These are phyloP conservation scores for Seriola rivoliana DNA, from an alignment of 2,113 vertebrate genomes.

Conservation along the genomic window DNA sequence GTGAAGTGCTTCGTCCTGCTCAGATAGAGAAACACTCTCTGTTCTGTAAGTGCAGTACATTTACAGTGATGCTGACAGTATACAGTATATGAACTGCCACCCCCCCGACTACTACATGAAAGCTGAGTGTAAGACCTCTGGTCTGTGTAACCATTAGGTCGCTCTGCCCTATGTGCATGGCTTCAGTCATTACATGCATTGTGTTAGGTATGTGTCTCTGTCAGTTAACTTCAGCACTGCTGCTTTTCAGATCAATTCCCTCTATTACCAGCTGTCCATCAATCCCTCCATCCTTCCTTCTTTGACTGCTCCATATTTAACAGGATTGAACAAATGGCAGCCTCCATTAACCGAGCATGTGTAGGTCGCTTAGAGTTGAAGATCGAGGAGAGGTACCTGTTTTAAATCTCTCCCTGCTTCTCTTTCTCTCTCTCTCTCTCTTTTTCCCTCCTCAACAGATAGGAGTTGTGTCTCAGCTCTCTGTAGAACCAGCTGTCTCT, in stretches of 20 bases:
- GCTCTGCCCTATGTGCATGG: not conserved
- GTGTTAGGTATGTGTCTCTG: conserved; percentile 28
- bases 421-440: not conserved
- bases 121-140: not conserved
- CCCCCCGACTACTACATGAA: not conserved
- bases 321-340: conserved; percentile 66
- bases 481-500: conserved; percentile 74
- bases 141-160: conserved; percentile 26
- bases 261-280: conserved; percentile 45
- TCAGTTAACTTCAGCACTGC: conserved; percentile 40
- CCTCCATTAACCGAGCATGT: conserved; percentile 68
- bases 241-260: conserved; percentile 49
- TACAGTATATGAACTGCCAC: not conserved
- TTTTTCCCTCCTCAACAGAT: conserved; percentile 32
- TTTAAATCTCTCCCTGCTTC: conserved; percentile 36
- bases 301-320: conserved; percentile 62
- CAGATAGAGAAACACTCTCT: not conserved
- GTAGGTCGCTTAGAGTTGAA: conserved; percentile 61
- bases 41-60: not conserved
- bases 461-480: conserved; percentile 57
- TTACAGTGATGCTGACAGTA: not conserved
- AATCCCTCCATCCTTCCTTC: conserved; percentile 37
- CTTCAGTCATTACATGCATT: conserved; percentile 34
- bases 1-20: conserved; percentile 3
- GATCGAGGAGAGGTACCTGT: conserved; percentile 30